Evolutionary conservation across 2,797 vertebrate genomes (phyloP).

Genomic region (Loriculus beryllinus): DNA sequence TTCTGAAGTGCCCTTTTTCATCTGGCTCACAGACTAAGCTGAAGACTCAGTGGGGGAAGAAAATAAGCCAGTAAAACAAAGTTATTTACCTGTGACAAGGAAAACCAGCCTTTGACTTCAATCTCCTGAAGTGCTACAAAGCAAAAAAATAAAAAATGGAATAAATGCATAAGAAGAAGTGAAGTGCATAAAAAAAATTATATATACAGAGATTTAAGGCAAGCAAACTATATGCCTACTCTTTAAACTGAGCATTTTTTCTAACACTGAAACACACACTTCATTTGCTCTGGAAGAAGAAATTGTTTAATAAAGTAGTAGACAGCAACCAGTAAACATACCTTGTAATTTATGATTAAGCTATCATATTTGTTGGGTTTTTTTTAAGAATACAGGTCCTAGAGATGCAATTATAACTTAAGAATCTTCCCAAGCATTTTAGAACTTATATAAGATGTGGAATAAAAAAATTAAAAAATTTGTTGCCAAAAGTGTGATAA

Average conservation of each 20-base stretch:
- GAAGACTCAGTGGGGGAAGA: neutral
- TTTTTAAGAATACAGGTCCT: neutral
- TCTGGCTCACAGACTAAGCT: neutral
- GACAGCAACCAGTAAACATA: neutral
- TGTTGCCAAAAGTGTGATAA: neutral
- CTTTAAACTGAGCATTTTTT: neutral
- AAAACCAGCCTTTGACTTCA: neutral
- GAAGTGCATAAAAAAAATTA: neutral
- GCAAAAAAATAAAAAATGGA: neutral
- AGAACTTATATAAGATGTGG: neutral
- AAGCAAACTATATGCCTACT: neutral
- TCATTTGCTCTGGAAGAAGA: neutral
- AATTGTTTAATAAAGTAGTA: neutral
- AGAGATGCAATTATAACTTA: neutral
- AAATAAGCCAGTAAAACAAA: neutral
- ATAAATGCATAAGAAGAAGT: neutral
- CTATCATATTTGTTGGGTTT: no score
- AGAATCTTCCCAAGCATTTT: neutral
- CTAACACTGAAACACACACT: accelerated
- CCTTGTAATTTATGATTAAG: neutral
- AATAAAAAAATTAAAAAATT: neutral
- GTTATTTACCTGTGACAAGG: neutral
- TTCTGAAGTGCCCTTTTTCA: neutral
- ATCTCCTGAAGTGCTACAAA: neutral
- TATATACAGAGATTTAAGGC: neutral